phyloP scores from a whole-genome alignment of 2,888 invertebrate species.

The Perizoma flavofasciatum region DNA sequence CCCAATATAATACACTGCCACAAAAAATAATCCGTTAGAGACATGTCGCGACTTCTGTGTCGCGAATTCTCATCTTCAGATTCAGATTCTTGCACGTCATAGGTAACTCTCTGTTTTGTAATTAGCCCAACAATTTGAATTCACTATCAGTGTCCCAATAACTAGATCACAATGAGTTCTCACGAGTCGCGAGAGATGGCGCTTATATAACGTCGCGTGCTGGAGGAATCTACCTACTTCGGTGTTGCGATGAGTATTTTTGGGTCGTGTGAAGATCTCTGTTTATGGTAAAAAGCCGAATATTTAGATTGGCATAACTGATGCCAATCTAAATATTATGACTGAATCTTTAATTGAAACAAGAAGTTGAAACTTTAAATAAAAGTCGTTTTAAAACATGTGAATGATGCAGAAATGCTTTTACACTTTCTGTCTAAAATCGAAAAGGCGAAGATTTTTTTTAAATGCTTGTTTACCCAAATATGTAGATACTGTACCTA shows the following conservation, averaged over 20 bases:
- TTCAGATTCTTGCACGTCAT: constrained; percentile 20
- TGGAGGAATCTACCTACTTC: constrained; percentile 9
- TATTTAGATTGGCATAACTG: constrained; percentile 14
- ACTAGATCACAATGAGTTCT: constrained; percentile 31
- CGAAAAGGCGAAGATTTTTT: no score
- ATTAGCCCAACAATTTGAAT: constrained; percentile 33
- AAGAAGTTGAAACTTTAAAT: no score
- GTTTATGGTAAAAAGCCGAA: constrained; percentile 29
- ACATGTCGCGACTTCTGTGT: not conserved
- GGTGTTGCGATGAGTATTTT: constrained; percentile 29
- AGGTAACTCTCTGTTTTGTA: constrained; percentile 20
- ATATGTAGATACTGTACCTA: no score
- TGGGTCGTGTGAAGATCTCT: constrained; percentile 34
- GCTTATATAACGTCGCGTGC: constrained; percentile 36
- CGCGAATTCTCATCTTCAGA: not conserved
- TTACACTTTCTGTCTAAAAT: no score
- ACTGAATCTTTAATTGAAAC: constrained; percentile 1
- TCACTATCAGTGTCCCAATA: constrained; percentile 34
- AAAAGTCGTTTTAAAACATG: no score
- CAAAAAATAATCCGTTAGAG: not conserved
- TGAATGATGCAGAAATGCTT: no score
- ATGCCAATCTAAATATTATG: constrained; percentile 18
- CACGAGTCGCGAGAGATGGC: constrained; percentile 27
- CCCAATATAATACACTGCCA: no score
- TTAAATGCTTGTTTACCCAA: no score